Evolutionary conservation across 1,140 invertebrate genomes (phyloP).

Genomic region (Habropoda laboriosa): DNA sequence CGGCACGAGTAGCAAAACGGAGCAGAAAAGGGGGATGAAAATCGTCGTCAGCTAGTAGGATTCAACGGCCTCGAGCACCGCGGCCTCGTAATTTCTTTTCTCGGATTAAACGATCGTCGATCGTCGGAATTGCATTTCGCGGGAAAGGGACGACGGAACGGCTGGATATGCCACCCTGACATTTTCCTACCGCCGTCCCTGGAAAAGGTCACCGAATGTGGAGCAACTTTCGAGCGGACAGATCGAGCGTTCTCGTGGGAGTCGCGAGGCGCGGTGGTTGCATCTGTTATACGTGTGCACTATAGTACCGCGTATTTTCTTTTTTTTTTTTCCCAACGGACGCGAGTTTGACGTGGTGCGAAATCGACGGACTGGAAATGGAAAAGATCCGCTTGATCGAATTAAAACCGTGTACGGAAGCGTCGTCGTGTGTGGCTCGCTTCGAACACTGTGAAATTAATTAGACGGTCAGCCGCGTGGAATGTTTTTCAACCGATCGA

Average conservation of each 20-base stretch:
- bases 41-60: conserved; percentile 23
- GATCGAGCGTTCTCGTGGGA: conserved; percentile 44
- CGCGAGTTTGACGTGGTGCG: neutral
- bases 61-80: conserved; percentile 14
- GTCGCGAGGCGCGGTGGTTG: neutral
- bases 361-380: conserved; percentile 24
- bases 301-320: neutral
- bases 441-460: neutral
- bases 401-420: conserved; percentile 1
- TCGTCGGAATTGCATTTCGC: conserved; percentile 20
- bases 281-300: neutral
- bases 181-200: conserved; percentile 46
- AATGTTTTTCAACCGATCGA: neutral
- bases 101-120: conserved; percentile 27
- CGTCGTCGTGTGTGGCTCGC: neutral
- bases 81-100: conserved; percentile 3
- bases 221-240: conserved; percentile 38
- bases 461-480: conserved; percentile 1
- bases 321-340: neutral
- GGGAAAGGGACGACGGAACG: neutral
- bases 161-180: conserved; percentile 37
- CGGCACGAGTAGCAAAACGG: too few relatives aligned
- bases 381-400: conserved; percentile 23
- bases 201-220: conserved; percentile 59
- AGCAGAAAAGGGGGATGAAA: conserved; percentile 4